phyloP scores from a whole-genome alignment of 2,888 invertebrate species.

The Dasysyrphus albostriatus region DNA sequence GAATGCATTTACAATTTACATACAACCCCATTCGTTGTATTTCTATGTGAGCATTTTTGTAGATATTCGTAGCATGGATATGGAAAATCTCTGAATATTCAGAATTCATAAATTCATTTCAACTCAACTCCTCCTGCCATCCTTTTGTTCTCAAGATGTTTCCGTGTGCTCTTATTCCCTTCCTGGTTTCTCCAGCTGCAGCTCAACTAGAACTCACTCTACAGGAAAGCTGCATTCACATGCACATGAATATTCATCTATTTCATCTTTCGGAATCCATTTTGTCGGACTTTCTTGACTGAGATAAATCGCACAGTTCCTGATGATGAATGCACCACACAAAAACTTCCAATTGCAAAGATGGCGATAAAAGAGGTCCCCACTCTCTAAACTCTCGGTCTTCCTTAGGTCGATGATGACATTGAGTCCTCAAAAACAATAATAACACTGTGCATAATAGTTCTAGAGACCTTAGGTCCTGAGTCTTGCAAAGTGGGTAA shows the following conservation, averaged over 20 bases:
- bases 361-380: slow-evolving; percentile 37
- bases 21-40: background rate
- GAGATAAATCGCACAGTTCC: slow-evolving; percentile 72
- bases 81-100: slow-evolving; percentile 56
- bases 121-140: slow-evolving; percentile 11
- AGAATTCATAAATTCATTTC: slow-evolving; percentile 70
- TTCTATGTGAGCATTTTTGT: slow-evolving; percentile 10
- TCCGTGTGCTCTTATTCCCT: background rate
- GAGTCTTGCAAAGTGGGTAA: background rate
- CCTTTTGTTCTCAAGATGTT: slow-evolving; percentile 53
- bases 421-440: slow-evolving; percentile 13
- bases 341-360: slow-evolving; percentile 64
- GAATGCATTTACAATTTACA: slow-evolving; percentile 64
- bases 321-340: slow-evolving; percentile 63
- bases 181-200: background rate
- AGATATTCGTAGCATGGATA: slow-evolving; percentile 9
- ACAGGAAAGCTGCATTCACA: slow-evolving; percentile 49
- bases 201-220: slow-evolving; percentile 9
- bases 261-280: slow-evolving; percentile 72
- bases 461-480: background rate
- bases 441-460: background rate
- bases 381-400: background rate
- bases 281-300: slow-evolving; percentile 71
- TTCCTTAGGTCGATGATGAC: slow-evolving; percentile 16
- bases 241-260: slow-evolving; percentile 73